These are phyloP conservation scores for Rotaria socialis DNA, from an alignment of 2,888 invertebrate genomes.

Conservation along the genomic window DNA sequence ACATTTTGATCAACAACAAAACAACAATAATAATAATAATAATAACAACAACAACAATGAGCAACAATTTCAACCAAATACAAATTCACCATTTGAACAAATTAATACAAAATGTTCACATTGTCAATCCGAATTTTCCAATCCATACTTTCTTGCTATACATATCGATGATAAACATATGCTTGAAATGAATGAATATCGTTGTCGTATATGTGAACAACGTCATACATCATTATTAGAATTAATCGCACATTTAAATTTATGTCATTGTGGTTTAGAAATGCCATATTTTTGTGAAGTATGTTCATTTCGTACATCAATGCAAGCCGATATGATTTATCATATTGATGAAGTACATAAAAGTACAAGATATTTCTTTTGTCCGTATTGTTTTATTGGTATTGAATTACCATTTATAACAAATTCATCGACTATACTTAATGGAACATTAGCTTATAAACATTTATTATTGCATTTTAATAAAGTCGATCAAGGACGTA, in stretches of 20 bases:
- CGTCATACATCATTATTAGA: constrained; percentile 39
- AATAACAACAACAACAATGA: neutral
- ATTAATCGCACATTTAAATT: constrained; percentile 42
- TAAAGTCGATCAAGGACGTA: constrained; percentile 41
- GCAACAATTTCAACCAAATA: constrained; percentile 37
- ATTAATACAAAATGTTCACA: constrained; percentile 44
- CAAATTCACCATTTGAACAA: constrained; percentile 43
- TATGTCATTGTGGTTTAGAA: constrained; percentile 44
- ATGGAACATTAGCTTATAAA: constrained; percentile 35
- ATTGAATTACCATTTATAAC: constrained; percentile 41
- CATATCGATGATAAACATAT: constrained; percentile 45
- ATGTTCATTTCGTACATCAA: constrained; percentile 46
- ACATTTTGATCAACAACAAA: constrained; percentile 41
- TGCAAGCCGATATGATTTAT: constrained; percentile 46
- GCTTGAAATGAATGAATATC: constrained; percentile 42
- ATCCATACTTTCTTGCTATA: constrained; percentile 42
- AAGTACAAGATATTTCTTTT: constrained; percentile 43
- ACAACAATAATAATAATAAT: no score
- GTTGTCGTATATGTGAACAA: constrained; percentile 46
- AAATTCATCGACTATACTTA: constrained; percentile 26
- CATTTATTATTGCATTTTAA: constrained; percentile 45
- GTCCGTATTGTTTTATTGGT: constrained; percentile 46
- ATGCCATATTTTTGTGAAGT: constrained; percentile 47
- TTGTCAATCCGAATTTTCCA: constrained; percentile 40
- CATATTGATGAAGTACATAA: constrained; percentile 46